Evolutionary conservation across 2,797 vertebrate species (phyloP).

Genomic region (Furcifer pardalis): DNA sequence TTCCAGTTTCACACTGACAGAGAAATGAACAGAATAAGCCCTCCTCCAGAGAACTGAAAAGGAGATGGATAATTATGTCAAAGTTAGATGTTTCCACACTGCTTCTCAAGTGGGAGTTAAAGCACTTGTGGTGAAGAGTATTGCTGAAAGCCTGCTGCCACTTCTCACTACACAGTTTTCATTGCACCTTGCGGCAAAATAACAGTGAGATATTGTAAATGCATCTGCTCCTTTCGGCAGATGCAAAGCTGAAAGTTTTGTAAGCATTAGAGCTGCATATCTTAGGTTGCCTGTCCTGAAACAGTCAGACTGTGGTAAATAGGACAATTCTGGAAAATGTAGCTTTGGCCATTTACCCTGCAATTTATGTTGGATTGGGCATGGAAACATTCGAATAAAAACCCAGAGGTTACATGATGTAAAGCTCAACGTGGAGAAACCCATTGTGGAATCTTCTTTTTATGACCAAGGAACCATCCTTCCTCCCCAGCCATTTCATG

Average conservation of each 20-base stretch:
- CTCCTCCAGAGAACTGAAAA: slow-evolving; percentile 25
- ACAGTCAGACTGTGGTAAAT: background rate
- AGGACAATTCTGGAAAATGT: background rate
- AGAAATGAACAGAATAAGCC: slow-evolving; percentile 21
- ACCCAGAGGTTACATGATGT: too few species aligned
- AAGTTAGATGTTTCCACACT: slow-evolving; percentile 24
- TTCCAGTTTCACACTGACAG: background rate
- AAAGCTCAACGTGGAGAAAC: too few species aligned
- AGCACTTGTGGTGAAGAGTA: slow-evolving; percentile 21
- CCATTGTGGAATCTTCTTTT: too few species aligned
- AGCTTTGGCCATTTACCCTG: background rate
- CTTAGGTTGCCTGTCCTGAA: background rate
- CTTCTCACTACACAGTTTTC: slow-evolving; percentile 12
- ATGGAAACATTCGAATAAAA: too few species aligned
- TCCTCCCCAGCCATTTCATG: too few species aligned
- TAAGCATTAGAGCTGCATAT: background rate
- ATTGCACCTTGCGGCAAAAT: slow-evolving; percentile 10
- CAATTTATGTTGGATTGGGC: background rate
- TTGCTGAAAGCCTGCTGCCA: background rate
- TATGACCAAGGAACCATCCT: too few species aligned
- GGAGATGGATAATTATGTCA: slow-evolving; percentile 36
- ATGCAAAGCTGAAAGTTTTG: background rate
- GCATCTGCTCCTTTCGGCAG: background rate
- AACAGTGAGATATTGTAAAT: slow-evolving; percentile 4
- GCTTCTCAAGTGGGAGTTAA: slow-evolving; percentile 35